A percentile compares a stretch with the other conserved stretches of the same genome.
Conservation (phyloP, 2,113 vertebrate genomes). For the Agelaius tricolor region DNA sequence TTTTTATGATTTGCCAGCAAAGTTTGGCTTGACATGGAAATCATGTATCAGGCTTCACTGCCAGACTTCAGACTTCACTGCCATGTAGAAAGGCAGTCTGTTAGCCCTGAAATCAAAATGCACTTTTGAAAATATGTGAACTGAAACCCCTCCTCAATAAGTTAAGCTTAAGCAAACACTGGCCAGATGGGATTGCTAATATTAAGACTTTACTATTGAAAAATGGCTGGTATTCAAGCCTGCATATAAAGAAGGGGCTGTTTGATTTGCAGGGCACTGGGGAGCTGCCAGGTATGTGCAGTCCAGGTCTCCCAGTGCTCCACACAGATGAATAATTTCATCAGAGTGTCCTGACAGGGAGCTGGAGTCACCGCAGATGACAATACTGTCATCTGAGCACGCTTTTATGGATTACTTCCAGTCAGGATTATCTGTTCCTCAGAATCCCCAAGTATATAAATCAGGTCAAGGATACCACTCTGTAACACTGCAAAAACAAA, state of each 20-base stretch:
- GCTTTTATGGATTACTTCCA: neutral
- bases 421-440: neutral
- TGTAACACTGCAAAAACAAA: neutral
- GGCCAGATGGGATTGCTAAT: neutral
- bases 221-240: neutral
- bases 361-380: neutral
- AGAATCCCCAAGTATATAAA: neutral
- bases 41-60: neutral
- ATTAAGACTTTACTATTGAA: neutral
- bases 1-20: neutral
- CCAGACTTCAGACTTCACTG: neutral
- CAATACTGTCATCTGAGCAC: neutral
- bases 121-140: neutral
- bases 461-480: neutral
- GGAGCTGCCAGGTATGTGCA: neutral
- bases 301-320: neutral
- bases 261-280: neutral
- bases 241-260: neutral
- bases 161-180: conserved; percentile 17
- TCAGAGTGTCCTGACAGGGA: neutral
- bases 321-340: neutral
- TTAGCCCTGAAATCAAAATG: conserved; percentile 18
- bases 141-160: neutral
- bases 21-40: neutral
- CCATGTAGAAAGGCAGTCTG: neutral